These are phyloP conservation scores for Cynocephalus volans DNA, from an alignment of 2,113 vertebrate genomes.

Conservation along the genomic window DNA sequence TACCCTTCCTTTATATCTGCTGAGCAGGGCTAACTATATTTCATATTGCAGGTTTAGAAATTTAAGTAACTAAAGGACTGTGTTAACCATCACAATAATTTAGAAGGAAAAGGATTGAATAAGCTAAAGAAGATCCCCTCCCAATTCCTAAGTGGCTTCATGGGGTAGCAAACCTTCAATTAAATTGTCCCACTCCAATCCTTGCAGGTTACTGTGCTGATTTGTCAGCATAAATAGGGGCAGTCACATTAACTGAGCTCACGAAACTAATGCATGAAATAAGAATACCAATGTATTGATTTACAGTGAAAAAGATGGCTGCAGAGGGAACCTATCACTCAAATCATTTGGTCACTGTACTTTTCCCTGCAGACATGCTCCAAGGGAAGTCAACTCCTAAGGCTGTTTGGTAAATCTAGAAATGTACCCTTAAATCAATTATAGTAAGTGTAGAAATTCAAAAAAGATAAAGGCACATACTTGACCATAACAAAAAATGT, in stretches of 20 bases:
- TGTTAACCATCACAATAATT: not conserved
- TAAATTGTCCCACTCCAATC: not conserved
- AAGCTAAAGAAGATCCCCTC: not conserved
- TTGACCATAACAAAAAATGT: not conserved
- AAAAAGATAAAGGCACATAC: not conserved
- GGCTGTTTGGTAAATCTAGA: not conserved
- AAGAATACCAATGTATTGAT: not conserved
- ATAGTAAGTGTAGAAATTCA: not conserved
- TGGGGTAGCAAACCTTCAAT: not conserved
- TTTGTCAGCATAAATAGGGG: not conserved
- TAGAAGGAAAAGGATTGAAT: not conserved
- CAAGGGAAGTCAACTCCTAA: not conserved
- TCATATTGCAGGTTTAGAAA: constrained; percentile 72
- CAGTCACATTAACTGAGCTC: not conserved
- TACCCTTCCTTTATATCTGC: constrained; percentile 63
- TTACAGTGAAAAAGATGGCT: not conserved
- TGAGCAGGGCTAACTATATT: constrained; percentile 71
- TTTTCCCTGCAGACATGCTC: not conserved
- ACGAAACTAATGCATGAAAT: not conserved
- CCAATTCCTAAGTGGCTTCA: constrained; percentile 17
- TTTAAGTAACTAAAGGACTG: constrained; percentile 30
- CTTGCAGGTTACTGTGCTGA: not conserved
- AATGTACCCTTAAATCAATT: not conserved
- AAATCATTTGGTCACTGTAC: not conserved
- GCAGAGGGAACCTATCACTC: not conserved